Evolutionary conservation across 1,140 invertebrate species (phyloP), one percentile per base, ranked within the genome.

Genomic region (Drosophila willistoni): DNA sequence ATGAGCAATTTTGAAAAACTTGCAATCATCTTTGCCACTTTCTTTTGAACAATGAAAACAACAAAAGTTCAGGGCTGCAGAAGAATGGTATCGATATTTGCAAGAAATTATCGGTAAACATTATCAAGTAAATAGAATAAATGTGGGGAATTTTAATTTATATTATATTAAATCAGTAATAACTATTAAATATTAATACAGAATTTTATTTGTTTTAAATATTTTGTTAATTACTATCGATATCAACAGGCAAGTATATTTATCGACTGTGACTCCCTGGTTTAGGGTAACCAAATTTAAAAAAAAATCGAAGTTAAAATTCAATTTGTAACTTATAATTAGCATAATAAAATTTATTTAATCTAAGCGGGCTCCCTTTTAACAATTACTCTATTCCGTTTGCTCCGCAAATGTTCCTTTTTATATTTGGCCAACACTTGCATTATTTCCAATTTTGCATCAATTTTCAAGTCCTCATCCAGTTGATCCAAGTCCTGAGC

Each of bases 21-120:
- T 56, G 29, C 13, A 7, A 39, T 39, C 56, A 59, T 36, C 17
- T 59, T 59, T 34, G 33, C 56, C 56, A 59, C 56, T 59, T 59
- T 59, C 56, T 59, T 33, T 34, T 57, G 14, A 57, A 47, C 44
- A 47, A 47, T 47, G 44, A 34, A 39, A 59, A 29, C 56, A 59
- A 59, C 56, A 59, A 39, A 59, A 22, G 2, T 12, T 51, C 44
- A 51, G 44, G 44, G 44, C 17, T 51, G 17, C 44, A 19, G 9
- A 22, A 12, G 10, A 51, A 4, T 22, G 44, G 0, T 51, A 51
- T 51, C 44, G 44, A 51, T 22, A 51, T 12, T 51, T 22, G 3
- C 3, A 12, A 22, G 10, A 51, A 12, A 51, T 1, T 51, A 51
- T 51, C 44, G 44, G 7, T 3, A 9, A 47, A 7, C n/a, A 19